These are phyloP conservation scores for Kobus ellipsiprymnus DNA, from an alignment of 2,113 vertebrate genomes.

Conservation along the genomic window DNA sequence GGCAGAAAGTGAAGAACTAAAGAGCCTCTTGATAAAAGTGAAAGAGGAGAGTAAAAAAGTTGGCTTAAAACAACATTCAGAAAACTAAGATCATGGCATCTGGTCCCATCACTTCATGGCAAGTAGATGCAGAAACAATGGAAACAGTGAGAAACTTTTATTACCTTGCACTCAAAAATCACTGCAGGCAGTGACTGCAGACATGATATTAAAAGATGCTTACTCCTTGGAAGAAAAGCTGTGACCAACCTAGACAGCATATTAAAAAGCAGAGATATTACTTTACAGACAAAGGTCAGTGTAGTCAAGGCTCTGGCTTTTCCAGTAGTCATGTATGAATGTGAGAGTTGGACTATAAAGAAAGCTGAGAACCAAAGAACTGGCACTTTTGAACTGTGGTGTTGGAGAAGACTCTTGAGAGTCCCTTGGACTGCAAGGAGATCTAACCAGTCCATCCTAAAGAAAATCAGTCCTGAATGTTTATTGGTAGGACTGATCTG, in stretches of 20 bases:
- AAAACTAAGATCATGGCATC: neutral
- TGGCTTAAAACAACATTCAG: neutral
- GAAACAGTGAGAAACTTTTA: neutral
- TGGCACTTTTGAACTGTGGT: neutral
- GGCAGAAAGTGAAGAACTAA: neutral
- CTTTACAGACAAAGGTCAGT: neutral
- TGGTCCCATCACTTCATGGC: neutral
- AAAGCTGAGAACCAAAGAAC: neutral
- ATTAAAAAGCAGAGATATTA: neutral
- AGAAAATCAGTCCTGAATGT: neutral
- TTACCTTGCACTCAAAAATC: neutral
- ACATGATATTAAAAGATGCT: neutral
- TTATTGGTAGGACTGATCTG: neutral
- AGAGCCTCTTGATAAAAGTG: neutral
- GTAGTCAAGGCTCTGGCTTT: neutral
- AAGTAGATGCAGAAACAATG: neutral
- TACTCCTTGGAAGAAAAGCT: neutral
- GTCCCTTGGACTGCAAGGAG: neutral
- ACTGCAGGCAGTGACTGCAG: neutral
- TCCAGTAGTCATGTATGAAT: neutral
- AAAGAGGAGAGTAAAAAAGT: neutral
- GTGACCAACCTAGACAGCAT: neutral
- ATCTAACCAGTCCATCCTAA: neutral
- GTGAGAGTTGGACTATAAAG: neutral
- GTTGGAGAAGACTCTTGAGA: neutral